Evolutionary conservation across 2,797 vertebrate species (phyloP).

Genomic region (Gymnopithys bicolor): DNA sequence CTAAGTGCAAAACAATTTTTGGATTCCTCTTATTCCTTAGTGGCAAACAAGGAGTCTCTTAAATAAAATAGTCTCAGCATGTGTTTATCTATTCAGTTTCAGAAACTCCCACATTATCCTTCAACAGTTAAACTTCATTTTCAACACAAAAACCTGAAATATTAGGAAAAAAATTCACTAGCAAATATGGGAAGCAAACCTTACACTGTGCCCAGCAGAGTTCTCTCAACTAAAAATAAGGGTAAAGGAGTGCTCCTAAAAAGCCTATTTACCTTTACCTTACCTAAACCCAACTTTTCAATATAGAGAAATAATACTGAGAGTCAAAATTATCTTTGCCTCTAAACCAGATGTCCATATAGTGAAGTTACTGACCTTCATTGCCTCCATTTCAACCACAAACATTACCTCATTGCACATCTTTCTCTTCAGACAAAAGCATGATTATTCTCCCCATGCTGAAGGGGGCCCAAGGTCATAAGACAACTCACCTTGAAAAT

Average conservation of each 20-base stretch:
- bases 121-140: background rate
- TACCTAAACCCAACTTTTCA: background rate
- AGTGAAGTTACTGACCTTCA: background rate
- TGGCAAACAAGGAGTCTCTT: background rate
- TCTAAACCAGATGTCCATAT: background rate
- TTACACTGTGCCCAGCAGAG: background rate
- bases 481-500: background rate
- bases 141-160: background rate
- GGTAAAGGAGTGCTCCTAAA: background rate
- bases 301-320: background rate
- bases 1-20: background rate
- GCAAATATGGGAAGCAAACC: background rate
- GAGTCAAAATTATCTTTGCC: background rate
- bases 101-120: background rate
- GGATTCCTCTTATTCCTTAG: background rate
- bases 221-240: background rate
- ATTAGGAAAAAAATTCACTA: background rate
- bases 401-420: rapidly evolving
- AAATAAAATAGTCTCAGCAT: background rate
- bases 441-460: background rate
- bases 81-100: background rate
- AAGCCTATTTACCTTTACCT: background rate
- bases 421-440: background rate
- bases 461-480: background rate
- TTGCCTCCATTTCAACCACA: background rate